These are phyloP conservation scores for Callionymus lyra DNA, from an alignment of 2,113 vertebrate species.

Conservation along the genomic window DNA sequence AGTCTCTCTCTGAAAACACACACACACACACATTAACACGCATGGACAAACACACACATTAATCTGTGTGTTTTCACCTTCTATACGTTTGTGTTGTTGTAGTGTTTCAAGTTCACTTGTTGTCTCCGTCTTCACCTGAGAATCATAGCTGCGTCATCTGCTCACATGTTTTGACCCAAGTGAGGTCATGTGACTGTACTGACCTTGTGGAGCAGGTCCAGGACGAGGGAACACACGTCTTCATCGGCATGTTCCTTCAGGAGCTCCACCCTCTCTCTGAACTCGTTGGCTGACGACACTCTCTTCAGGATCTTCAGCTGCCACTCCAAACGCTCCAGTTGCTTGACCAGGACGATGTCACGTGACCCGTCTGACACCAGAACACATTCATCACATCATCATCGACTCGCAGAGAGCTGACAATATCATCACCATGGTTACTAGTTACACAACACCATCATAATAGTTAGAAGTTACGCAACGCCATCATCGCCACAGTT, in stretches of 20 bases:
- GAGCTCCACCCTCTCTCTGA: constrained; percentile 56
- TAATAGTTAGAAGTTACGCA: no score
- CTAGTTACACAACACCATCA: no score
- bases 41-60: background rate
- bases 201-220: constrained; percentile 58
- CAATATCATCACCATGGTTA: no score
- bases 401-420: background rate
- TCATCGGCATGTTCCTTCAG: constrained; percentile 46
- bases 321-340: constrained; percentile 59
- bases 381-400: background rate
- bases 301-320: constrained; percentile 58
- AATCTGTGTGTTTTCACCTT: constrained; percentile 41
- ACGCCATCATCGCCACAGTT: no score
- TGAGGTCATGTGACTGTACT: no score
- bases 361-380: constrained; percentile 17
- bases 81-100: constrained; percentile 56
- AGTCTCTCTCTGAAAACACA: constrained; percentile 53
- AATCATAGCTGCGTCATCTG: background rate
- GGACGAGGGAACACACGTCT: constrained; percentile 53
- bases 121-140: constrained; percentile 70
- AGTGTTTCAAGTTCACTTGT: constrained; percentile 58
- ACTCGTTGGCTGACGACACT: constrained; percentile 45
- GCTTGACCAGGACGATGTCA: constrained; percentile 42
- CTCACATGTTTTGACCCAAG: no score
- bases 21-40: constrained; percentile 2